Conservation (phyloP, 2,888 invertebrate species). For the Blastobasis lacticolella region DNA sequence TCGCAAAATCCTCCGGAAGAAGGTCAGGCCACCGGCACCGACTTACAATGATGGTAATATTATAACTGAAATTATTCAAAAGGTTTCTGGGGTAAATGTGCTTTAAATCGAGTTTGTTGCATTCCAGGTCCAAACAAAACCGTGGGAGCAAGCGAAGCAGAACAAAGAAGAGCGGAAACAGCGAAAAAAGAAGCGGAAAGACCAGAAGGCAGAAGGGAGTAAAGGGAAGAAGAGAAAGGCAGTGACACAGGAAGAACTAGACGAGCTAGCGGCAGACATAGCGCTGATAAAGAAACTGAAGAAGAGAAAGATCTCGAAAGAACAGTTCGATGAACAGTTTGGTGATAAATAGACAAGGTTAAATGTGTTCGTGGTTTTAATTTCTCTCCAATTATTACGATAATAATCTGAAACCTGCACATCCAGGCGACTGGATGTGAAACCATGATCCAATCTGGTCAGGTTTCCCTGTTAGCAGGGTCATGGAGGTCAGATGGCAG, state of each 20-base stretch:
- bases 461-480: too few relatives aligned
- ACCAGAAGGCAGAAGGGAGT: constrained; percentile 67
- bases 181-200: constrained; percentile 77
- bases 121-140: constrained; percentile 72
- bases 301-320: constrained; percentile 83
- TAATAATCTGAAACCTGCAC: too few relatives aligned
- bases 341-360: constrained; percentile 45
- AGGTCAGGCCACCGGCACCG: too few relatives aligned
- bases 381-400: neutral
- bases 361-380: neutral
- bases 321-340: constrained; percentile 79
- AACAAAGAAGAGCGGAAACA: constrained; percentile 78
- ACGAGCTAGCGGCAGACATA: constrained; percentile 86
- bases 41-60: too few relatives aligned
- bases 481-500: too few relatives aligned
- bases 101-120: too few relatives aligned
- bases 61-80: too few relatives aligned
- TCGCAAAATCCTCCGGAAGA: too few relatives aligned
- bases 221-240: constrained; percentile 47
- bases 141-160: constrained; percentile 87
- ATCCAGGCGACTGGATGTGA: too few relatives aligned
- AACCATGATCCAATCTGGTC: too few relatives aligned
- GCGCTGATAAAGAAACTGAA: constrained; percentile 90
- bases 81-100: too few relatives aligned
- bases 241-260: constrained; percentile 81